Conservation (phyloP, 2,888 invertebrate species). For the Rosalia funebris region DNA sequence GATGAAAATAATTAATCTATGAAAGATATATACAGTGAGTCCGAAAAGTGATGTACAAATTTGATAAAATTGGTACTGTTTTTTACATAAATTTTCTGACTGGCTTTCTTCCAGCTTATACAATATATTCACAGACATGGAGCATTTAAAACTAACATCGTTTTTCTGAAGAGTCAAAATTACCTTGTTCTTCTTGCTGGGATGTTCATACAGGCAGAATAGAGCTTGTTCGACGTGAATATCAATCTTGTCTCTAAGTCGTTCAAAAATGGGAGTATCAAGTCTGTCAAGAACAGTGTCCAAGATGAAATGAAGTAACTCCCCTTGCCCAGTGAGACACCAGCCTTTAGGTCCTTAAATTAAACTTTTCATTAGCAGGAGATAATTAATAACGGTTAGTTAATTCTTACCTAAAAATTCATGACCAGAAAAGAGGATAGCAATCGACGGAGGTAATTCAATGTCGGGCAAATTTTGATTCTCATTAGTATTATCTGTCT, state of each 20-base stretch:
- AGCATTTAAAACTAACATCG: too few species aligned
- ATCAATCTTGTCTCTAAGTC: conserved; percentile 74
- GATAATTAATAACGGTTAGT: background rate
- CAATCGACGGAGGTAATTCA: conserved; percentile 77
- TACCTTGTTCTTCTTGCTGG: conserved; percentile 75
- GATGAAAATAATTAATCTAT: too few species aligned
- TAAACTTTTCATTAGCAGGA: conserved; percentile 14
- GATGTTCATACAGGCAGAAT: conserved; percentile 88
- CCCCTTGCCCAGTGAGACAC: conserved; percentile 82
- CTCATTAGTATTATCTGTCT: conserved; percentile 31
- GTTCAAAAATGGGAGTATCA: conserved; percentile 72
- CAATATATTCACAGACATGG: too few species aligned
- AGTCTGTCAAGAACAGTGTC: conserved; percentile 78
- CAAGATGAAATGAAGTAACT: conserved; percentile 81
- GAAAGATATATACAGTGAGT: too few species aligned
- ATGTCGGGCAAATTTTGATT: conserved; percentile 49
- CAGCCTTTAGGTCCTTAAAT: conserved; percentile 74
- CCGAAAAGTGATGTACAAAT: too few species aligned
- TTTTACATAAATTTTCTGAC: too few species aligned
- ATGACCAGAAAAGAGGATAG: conserved; percentile 83
- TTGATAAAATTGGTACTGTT: too few species aligned
- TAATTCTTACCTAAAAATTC: conserved; percentile 77
- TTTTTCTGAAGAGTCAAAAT: too few species aligned
- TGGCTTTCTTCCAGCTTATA: too few species aligned
- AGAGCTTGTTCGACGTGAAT: conserved; percentile 86